A percentile compares a stretch with the other conserved stretches of the same genome.
Evolutionary conservation across 2,113 vertebrate species (phyloP).

Genomic region (Prunella himalayana): DNA sequence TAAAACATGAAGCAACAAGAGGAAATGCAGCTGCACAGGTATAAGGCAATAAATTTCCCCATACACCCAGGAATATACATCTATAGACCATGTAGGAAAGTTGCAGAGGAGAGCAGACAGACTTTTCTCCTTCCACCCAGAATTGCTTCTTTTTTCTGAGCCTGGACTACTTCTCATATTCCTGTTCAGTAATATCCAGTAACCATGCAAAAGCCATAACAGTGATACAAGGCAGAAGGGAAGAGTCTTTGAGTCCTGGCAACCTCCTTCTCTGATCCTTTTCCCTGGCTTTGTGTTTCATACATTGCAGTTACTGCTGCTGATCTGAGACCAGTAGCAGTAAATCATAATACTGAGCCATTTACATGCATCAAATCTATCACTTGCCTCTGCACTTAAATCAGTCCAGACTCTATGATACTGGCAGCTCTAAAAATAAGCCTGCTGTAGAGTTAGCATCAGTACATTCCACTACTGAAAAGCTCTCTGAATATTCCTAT

Average conservation of each 20-base stretch:
- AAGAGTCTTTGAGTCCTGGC: not conserved
- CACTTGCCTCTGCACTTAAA: not conserved
- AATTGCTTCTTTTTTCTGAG: not conserved
- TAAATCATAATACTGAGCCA: not conserved
- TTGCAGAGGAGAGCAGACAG: not conserved
- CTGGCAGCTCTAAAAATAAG: not conserved
- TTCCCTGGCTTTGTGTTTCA: not conserved
- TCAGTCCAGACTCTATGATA: not conserved
- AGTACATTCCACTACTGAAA: not conserved
- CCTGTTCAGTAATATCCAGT: not conserved
- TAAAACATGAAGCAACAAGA: constrained; percentile 83
- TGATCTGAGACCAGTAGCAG: not conserved
- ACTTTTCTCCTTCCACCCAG: not conserved
- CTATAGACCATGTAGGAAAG: not conserved
- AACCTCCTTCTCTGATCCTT: not conserved
- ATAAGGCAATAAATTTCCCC: not conserved
- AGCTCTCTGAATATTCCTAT: not conserved
- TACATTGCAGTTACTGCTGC: not conserved
- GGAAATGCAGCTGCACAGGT: constrained; percentile 88
- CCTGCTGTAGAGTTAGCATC: not conserved
- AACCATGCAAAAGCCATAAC: not conserved
- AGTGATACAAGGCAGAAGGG: not conserved
- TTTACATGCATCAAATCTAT: not conserved
- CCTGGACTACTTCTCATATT: not conserved
- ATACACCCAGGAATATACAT: not conserved